Evolutionary conservation across 2,888 invertebrate species (phyloP), one percentile per base, ranked within the genome.

Genomic region (Parelbella ahira): DNA sequence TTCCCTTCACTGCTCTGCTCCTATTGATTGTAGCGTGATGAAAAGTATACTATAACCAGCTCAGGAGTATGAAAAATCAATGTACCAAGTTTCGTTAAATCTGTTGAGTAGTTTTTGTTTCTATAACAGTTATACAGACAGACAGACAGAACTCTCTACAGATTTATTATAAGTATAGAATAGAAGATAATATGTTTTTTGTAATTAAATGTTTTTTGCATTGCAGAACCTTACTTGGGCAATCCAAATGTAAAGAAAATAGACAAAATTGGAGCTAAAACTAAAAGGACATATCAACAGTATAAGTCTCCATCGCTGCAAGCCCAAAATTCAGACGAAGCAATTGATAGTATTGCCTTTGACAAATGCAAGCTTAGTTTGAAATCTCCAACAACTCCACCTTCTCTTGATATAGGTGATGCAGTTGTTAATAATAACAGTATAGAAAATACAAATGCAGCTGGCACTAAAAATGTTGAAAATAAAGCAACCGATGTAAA

Each of bases 301-400:
- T 69, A 69, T 39, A 72, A 68, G 58, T 37, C 63, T 13, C 58
- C 62, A 23, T 49, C 53, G 3, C 44, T 73, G 13, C 58, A 61
- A 25, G 74, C 67, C 34, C 67, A 69, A 28, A 60, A 50, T 25
- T 69, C 72, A 0, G 79, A 83, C 54, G 81, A 83, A 34, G 54
- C 63, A 3, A 66, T 80, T 45, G 77, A 84, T 29, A 63, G 55
- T 27, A 63, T 72, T 37, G 58, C 64, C 33, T 87, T 87, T 51
- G 76, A 79, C 15, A 82, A 83, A 62, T 87, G 86, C 48, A 72
- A 76, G 51, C 71, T 86, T 3, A 84, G 81, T 44, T 48, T 84
- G 29, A 77, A 67, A 49, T 56, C 68, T 24, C 61, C 72, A 9
- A 58, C 54, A 5, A 51, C 58, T 19, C 56, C 59, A 4, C 19